Conservation (phyloP, 2,113 vertebrate genomes). For the Microcebus ravelobensis region DNA sequence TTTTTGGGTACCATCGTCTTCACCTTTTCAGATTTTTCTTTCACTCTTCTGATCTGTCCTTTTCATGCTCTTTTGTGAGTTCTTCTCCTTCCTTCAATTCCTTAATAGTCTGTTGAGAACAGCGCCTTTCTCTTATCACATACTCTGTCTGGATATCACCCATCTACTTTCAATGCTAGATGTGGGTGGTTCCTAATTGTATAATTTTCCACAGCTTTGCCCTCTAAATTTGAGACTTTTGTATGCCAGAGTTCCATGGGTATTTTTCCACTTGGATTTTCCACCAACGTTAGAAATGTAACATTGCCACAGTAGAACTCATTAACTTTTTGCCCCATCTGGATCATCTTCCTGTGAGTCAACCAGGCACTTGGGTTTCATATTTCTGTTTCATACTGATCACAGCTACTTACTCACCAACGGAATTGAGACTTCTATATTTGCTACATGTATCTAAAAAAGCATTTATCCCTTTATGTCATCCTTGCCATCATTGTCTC, state of each 20-base stretch:
- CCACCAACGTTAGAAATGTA: neutral
- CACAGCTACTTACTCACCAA: neutral
- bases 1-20: neutral
- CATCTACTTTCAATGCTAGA: neutral
- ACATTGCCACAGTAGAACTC: neutral
- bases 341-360: neutral
- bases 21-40: neutral
- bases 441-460: neutral
- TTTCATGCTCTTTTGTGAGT: neutral
- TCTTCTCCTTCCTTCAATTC: neutral
- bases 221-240: neutral
- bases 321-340: neutral
- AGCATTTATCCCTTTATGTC: neutral
- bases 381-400: neutral
- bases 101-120: neutral
- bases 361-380: neutral
- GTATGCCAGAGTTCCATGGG: neutral
- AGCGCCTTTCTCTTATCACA: neutral
- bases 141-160: neutral
- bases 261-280: neutral
- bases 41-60: neutral
- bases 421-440: neutral
- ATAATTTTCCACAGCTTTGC: neutral
- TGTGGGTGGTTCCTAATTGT: neutral
- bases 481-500: neutral